These are phyloP conservation scores for Eubasilissa splendida DNA, from an alignment of 2,888 invertebrate genomes.

Conservation along the genomic window DNA sequence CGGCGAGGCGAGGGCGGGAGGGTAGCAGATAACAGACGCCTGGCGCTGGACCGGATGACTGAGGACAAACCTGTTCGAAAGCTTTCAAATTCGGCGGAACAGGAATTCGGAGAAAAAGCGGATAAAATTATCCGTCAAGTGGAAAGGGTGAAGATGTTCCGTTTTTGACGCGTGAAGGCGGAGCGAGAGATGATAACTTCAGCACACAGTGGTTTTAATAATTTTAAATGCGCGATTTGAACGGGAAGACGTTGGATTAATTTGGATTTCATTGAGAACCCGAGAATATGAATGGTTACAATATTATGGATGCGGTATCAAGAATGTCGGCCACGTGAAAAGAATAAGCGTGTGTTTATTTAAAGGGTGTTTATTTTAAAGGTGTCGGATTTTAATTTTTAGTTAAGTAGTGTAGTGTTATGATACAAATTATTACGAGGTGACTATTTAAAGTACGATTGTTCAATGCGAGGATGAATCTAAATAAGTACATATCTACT, in stretches of 20 bases:
- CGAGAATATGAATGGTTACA: too few species aligned
- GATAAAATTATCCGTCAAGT: background rate
- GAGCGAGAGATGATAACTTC: background rate
- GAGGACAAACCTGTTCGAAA: conserved; percentile 25
- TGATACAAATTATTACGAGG: too few species aligned
- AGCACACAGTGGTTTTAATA: background rate
- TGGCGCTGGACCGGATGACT: conserved; percentile 32
- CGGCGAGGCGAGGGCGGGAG: conserved; percentile 21
- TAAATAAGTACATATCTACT: too few species aligned
- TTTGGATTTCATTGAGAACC: background rate
- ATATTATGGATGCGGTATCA: too few species aligned
- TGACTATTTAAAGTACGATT: too few species aligned
- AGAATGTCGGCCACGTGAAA: too few species aligned
- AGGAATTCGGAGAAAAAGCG: background rate
- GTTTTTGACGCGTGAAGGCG: background rate
- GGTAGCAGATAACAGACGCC: background rate
- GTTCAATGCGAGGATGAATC: too few species aligned
- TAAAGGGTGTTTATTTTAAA: too few species aligned
- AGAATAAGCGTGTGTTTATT: too few species aligned
- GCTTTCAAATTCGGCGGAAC: background rate
- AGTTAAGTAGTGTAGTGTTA: too few species aligned
- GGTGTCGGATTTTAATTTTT: too few species aligned
- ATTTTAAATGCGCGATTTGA: background rate
- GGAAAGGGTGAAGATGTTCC: background rate
- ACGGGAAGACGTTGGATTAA: background rate